phyloP scores from a whole-genome alignment of 37 sponge, comb jelly and placozoan genomes.

The Haliclona indistincta region DNA sequence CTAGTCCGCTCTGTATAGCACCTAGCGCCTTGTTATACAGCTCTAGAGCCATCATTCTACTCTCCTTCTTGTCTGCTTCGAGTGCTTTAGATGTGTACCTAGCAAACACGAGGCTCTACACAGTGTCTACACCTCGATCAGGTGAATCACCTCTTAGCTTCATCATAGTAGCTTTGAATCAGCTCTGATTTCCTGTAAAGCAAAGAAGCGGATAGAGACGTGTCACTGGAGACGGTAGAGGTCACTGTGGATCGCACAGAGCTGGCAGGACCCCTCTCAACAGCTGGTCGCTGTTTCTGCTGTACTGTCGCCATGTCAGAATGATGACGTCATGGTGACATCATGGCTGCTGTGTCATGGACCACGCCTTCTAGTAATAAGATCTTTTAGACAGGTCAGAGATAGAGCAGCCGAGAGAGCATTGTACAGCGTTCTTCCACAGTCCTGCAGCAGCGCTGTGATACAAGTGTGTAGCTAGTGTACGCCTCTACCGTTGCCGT shows the following conservation, averaged over 20 bases:
- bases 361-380: too few species aligned
- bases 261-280: conserved; percentile 1
- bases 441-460: not conserved
- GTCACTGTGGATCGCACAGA: not conserved
- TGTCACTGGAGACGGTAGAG: conserved; percentile 1
- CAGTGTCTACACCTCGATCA: not conserved
- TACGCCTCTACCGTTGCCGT: not conserved
- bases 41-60: conserved; percentile 51
- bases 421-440: not conserved
- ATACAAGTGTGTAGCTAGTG: not conserved
- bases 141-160: conserved; percentile 39
- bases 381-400: too few species aligned
- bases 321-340: too few species aligned
- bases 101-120: not conserved
- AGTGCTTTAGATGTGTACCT: conserved; percentile 43
- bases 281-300: conserved; percentile 11
- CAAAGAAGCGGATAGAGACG: conserved; percentile 17
- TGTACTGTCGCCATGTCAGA: too few species aligned
- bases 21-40: conserved; percentile 45
- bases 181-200: conserved; percentile 19
- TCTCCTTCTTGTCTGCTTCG: conserved; percentile 41
- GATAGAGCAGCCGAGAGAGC: too few species aligned
- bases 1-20: conserved; percentile 26
- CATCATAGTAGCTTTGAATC: conserved; percentile 49
- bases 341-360: too few species aligned